These are phyloP conservation scores for Gymnodraco acuticeps DNA, from an alignment of 2,797 vertebrate genomes.

Conservation along the genomic window DNA sequence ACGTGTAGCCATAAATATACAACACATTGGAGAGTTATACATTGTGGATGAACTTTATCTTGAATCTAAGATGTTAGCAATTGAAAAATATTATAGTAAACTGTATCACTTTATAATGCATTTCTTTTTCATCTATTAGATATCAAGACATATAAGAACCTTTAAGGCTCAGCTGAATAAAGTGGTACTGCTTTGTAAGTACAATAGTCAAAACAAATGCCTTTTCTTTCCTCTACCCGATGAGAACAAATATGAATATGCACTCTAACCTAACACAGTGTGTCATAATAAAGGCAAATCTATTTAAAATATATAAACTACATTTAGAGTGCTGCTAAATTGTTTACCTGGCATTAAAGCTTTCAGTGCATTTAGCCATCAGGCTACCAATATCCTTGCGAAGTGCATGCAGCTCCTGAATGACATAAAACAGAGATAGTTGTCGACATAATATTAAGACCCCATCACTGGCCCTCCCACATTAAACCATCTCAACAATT, in stretches of 20 bases:
- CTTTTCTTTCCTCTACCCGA: neutral
- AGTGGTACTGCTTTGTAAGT: neutral
- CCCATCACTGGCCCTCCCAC: neutral
- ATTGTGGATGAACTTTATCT: conserved; percentile 1
- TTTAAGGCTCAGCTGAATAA: neutral
- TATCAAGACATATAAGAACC: neutral
- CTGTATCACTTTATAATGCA: no score
- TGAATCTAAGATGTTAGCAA: conserved; percentile 2
- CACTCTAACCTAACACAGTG: neutral
- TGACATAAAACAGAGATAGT: conserved; percentile 8
- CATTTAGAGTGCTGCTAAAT: neutral
- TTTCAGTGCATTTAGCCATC: conserved; percentile 22
- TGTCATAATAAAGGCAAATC: neutral
- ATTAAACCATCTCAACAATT: neutral
- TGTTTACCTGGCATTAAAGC: conserved; percentile 29
- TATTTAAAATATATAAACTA: neutral
- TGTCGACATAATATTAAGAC: neutral
- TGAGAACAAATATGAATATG: neutral
- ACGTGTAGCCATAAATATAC: conserved; percentile 12
- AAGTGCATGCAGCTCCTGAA: conserved; percentile 15
- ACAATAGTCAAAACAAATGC: neutral
- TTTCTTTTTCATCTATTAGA: no score
- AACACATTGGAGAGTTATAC: neutral
- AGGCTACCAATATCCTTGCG: conserved; percentile 17
- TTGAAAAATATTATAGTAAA: neutral